Evolutionary conservation across 2,797 vertebrate species (phyloP), one percentile per base, ranked within the genome.

Genomic region (Microctenopoma stevenorrisi): DNA sequence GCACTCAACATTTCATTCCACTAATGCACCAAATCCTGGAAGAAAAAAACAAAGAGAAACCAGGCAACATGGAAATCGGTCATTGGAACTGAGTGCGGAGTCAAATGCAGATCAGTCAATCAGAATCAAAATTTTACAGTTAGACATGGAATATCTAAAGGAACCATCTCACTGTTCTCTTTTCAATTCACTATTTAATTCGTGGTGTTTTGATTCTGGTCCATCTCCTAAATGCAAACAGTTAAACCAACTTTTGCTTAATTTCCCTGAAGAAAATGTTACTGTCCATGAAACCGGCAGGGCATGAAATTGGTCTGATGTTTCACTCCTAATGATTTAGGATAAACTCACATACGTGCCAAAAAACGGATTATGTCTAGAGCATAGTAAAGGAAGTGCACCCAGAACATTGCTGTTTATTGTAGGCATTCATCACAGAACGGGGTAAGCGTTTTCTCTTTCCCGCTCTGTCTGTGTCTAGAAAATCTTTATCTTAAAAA

Each of bases 1-100:
- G 86, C 90, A 82, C 82, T 85, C 86, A 79, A 76, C 86, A 78
- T 88, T 91, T 93, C 85, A 92, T 92, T 90, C 80, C 83, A 71
- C 76, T 91, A 91, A 92, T 93, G 90, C 88, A 89, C 57, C 72
- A 82, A 84, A 91, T 87, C 83, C 87, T 6, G 40, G 16, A 14
- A 43, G 50, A 38, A 43, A 61, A 61, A 66, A 48, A 42, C 15
- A 43, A 16, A 33, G 25, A 60, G 52, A 43, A 68, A 73, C 22
- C 44, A 22, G 38, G 13, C 47, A 74, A 70, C 47, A 33, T 38
- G 47, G 15, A 63, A 59, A 37, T 35, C 66, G 46, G 56, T 53
- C 46, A 53, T 69, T 61, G 47, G 64, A 75, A 70, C 72, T 69
- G 71, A 76, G 22, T 46, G 28, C 49, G 65, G 43, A 66, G 18